Conservation (phyloP, 2,113 vertebrate genomes). For the Hepsetus odoe region DNA sequence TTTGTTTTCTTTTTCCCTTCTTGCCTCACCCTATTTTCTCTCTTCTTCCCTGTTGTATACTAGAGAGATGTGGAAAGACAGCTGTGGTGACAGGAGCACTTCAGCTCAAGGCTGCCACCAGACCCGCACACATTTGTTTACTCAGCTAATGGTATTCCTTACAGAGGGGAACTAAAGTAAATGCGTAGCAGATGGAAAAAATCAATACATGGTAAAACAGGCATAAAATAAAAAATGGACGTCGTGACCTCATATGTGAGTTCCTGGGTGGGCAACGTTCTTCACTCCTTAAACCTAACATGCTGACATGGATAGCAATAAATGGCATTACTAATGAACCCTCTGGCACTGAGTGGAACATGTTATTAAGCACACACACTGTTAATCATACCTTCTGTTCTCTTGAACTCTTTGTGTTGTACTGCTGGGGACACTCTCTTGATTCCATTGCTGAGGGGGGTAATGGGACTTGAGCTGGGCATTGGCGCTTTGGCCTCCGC, state of each 20-base stretch:
- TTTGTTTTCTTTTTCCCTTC: neutral
- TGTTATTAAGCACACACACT: neutral
- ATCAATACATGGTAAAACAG: neutral
- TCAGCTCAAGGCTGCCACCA: constrained; percentile 32
- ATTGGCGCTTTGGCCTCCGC: constrained; percentile 40
- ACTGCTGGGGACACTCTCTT: constrained; percentile 34
- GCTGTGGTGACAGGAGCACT: constrained; percentile 37
- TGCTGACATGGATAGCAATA: neutral
- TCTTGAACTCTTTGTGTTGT: constrained; percentile 46
- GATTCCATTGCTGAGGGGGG: constrained; percentile 49
- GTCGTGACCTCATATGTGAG: neutral
- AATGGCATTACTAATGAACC: too few species aligned
- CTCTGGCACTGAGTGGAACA: neutral
- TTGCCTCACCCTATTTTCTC: constrained; percentile 5
- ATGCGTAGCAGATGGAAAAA: neutral
- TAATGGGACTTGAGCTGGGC: constrained; percentile 14
- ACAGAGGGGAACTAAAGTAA: constrained; percentile 6
- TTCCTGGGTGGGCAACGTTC: neutral
- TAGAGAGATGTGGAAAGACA: constrained; percentile 44
- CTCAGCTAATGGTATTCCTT: constrained; percentile 44
- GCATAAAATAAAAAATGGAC: neutral
- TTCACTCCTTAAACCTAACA: neutral
- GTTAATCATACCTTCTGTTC: constrained; percentile 67
- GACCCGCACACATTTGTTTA: constrained; percentile 33
- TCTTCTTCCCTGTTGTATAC: constrained; percentile 23